Evolutionary conservation across 2,797 vertebrate species (phyloP), one percentile per base, ranked within the genome.

Genomic region (Micropoecilia bifurca): DNA sequence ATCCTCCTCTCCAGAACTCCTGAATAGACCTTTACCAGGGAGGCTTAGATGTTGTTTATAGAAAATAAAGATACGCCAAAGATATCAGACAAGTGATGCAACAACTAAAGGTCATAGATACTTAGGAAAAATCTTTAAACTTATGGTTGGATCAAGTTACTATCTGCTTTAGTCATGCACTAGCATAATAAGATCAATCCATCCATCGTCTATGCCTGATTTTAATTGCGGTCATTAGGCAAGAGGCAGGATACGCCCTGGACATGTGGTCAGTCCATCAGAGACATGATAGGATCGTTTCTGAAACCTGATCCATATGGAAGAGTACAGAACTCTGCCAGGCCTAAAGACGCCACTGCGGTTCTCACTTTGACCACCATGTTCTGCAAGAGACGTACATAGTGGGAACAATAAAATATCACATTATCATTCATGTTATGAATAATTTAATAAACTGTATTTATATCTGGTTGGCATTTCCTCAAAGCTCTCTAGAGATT

Each of bases 391-490:
- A 10, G 14, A 79, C 47, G 61, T 39, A 43, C 48, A 46, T 36
- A 45, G 5, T 28, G 72, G 53, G 79, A 80, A 75, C 68, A 76
- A 50, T 80, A 39, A 75, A 79, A 82, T 43, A 77, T 59, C 22
- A 80, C 45, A 81, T 81, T 55, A 73, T 77, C 71, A 77, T 78
- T 39, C 41, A 18, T 13, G 12, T 33, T 81, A 72, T 83, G 2
- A 78, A 90, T 89, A 79, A 83, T 83, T 75, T 0, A 77, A 50
- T 36, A 50, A 28, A 61, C 68, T 72, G 13, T 76, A 74, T 47
- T 75, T 83, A 75, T 61, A 73, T 87, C 59, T 18, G 2, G 6
- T 55, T 78, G 36, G 28, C 71, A 80, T 84, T 88, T 84, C 79
- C 75, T 79, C 18, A 1, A 41, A 53, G 30, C 57, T 74, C 73